Conservation (phyloP, 2,113 vertebrate genomes). For the Paramisgurnus dabryanus region DNA sequence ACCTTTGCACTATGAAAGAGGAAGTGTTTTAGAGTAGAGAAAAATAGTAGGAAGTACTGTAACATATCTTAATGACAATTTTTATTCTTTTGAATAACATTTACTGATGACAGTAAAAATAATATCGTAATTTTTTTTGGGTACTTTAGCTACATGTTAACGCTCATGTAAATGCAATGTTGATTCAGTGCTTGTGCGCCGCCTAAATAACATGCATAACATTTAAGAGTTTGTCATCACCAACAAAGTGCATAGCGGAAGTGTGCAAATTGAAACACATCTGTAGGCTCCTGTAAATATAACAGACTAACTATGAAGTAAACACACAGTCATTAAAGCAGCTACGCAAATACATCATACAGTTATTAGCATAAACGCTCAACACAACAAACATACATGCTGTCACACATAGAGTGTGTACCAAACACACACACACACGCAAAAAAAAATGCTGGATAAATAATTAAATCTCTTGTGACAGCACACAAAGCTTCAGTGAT, state of each 20-base stretch:
- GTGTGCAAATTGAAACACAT: conserved; percentile 24
- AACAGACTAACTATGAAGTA: conserved; percentile 7
- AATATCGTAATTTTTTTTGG: too few species aligned
- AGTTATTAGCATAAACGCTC: conserved; percentile 24
- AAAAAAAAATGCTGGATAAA: conserved; percentile 87
- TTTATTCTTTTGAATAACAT: too few species aligned
- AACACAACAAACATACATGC: conserved; percentile 24
- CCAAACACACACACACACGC: conserved; percentile 64
- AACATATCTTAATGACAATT: too few species aligned
- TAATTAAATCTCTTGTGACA: conserved; percentile 99
- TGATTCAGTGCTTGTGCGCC: not conserved
- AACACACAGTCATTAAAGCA: conserved; percentile 36
- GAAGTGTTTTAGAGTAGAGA: too few species aligned
- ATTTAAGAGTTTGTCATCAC: too few species aligned
- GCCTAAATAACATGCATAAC: not conserved
- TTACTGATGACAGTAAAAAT: too few species aligned
- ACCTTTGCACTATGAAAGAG: too few species aligned
- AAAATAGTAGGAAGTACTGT: too few species aligned
- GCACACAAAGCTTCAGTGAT: conserved; percentile 96
- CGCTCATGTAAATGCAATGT: not conserved
- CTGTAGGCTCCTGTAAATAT: conserved; percentile 11
- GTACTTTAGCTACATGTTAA: not conserved
- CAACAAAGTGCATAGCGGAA: not conserved
- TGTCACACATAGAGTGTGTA: conserved; percentile 38
- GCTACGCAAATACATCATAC: conserved; percentile 37